A percentile compares a stretch with the other conserved stretches of the same genome.
These are phyloP conservation scores for Linyphia triangularis DNA, from an alignment of 2,888 invertebrate species.

Conservation along the genomic window DNA sequence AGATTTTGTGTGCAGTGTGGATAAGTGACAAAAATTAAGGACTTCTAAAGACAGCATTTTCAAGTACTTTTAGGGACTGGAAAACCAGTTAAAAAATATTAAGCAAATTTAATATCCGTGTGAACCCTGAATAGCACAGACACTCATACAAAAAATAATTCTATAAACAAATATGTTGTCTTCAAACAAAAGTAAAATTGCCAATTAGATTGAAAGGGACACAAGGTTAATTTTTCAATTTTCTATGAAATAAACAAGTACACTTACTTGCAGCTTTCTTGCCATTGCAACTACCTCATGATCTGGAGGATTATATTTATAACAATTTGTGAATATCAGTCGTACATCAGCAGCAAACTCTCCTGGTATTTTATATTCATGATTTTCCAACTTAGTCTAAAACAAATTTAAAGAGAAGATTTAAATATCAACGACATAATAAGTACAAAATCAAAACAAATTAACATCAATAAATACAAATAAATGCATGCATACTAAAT, in stretches of 20 bases:
- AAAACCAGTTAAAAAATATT: too few relatives aligned
- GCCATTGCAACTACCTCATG: conserved; percentile 99
- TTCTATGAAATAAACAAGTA: background rate
- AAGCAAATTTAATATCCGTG: too few relatives aligned
- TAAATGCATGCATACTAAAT: background rate
- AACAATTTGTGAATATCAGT: conserved; percentile 99
- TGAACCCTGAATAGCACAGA: too few relatives aligned
- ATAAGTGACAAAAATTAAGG: too few relatives aligned
- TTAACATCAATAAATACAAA: background rate
- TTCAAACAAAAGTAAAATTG: background rate
- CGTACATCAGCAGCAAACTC: conserved; percentile 98
- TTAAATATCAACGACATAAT: background rate
- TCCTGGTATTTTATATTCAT: conserved; percentile 94
- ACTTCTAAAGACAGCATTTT: too few relatives aligned
- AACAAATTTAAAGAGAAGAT: conserved; percentile 68
- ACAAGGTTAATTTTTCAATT: background rate
- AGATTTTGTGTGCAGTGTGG: too few relatives aligned
- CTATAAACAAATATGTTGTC: background rate
- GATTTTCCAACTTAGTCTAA: conserved; percentile 94
- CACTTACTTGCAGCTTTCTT: conserved; percentile 88
- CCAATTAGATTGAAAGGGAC: background rate
- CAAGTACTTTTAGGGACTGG: too few relatives aligned
- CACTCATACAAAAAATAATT: background rate
- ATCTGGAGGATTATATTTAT: conserved; percentile 99
- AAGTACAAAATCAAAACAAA: background rate